Conservation (phyloP, 2,888 invertebrate genomes). For the Nymphalis urticae region DNA sequence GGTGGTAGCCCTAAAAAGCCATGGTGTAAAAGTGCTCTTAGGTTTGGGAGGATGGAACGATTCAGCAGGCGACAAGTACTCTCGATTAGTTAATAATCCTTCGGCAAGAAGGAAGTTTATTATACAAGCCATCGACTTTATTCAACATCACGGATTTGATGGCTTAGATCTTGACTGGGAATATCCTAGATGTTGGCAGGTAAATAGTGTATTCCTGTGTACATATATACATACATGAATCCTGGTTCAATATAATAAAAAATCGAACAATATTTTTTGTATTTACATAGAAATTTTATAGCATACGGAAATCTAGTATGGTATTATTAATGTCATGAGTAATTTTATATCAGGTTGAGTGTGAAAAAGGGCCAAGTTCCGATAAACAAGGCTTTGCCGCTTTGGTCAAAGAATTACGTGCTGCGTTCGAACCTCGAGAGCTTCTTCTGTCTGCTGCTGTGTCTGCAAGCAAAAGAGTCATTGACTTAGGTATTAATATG, state of each 20-base stretch:
- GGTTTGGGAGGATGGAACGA: slow-evolving; percentile 98
- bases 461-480: slow-evolving; percentile 90
- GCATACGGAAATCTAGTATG: neutral
- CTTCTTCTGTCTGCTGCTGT: slow-evolving; percentile 91
- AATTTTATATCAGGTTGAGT: slow-evolving; percentile 83
- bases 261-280: neutral
- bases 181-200: slow-evolving; percentile 96
- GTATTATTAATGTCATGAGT: neutral
- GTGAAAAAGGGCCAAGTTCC: slow-evolving; percentile 89
- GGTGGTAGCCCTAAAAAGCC: slow-evolving; percentile 86
- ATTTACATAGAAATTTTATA: neutral
- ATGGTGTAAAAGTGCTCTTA: slow-evolving; percentile 89
- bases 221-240: neutral
- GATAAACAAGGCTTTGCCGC: slow-evolving; percentile 90
- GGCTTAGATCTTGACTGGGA: slow-evolving; percentile 97
- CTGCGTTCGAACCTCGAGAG: slow-evolving; percentile 86
- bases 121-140: slow-evolving; percentile 87
- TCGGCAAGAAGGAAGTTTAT: slow-evolving; percentile 87
- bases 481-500: slow-evolving; percentile 85
- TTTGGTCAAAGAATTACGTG: slow-evolving; percentile 87
- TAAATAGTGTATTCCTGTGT: slow-evolving; percentile 46
- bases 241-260: neutral
- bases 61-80: slow-evolving; percentile 94
- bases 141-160: slow-evolving; percentile 91
- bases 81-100: slow-evolving; percentile 88